Evolutionary conservation across 2,888 invertebrate genomes (phyloP).

Genomic region (Ellobium chinense): DNA sequence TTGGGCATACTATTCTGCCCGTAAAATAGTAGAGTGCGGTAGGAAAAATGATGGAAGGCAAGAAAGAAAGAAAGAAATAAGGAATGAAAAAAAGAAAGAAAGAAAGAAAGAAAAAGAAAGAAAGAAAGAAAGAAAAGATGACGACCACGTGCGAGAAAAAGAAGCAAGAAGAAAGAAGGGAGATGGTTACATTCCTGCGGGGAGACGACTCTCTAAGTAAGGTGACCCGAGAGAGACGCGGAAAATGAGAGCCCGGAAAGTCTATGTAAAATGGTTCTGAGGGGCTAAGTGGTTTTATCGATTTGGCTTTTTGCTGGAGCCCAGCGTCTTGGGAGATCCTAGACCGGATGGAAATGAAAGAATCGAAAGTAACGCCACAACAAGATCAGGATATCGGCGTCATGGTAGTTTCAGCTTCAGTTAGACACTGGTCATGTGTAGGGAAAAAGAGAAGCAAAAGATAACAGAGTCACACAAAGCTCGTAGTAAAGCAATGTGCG

Average conservation of each 20-base stretch:
- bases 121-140: not conserved
- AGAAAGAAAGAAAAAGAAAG: not conserved
- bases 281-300: conserved; percentile 37
- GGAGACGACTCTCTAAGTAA: conserved; percentile 1
- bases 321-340: conserved; percentile 17
- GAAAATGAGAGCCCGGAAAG: not conserved
- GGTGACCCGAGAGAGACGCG: not conserved
- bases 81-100: not conserved
- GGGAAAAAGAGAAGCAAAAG: too few relatives aligned
- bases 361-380: conserved; percentile 20
- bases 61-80: not conserved
- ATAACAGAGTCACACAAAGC: too few relatives aligned
- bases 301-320: conserved; percentile 19
- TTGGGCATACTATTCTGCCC: too few relatives aligned
- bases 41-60: not conserved
- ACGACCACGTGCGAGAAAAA: not conserved
- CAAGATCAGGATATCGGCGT: not conserved
- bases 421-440: too few relatives aligned
- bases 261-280: conserved; percentile 25
- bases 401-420: too few relatives aligned
- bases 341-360: conserved; percentile 21
- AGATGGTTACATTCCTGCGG: not conserved
- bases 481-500: too few relatives aligned
- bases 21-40: too few relatives aligned
- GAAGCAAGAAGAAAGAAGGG: not conserved